Evolutionary conservation across 2,888 invertebrate genomes (phyloP), one percentile per base, ranked within the genome.

Genomic region (Eucera pruinosa): DNA sequence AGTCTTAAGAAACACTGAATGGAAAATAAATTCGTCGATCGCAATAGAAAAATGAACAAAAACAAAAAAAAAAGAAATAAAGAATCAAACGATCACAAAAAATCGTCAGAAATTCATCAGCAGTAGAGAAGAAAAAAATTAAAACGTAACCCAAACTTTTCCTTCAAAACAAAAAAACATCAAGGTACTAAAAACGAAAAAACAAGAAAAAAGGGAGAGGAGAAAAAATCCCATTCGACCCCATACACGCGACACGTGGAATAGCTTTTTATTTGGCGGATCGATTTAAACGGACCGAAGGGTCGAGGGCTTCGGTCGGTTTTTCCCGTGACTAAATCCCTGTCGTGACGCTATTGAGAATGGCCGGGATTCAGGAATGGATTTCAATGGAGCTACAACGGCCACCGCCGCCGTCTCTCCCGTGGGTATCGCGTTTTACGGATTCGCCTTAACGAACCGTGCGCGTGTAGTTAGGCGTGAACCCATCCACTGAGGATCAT

Each of bases 391-490:
- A 77, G 61, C 57, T 47, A 27, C 61, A 58, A 48, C 57, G 55
- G n/a, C n/a, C n/a, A n/a, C n/a, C n/a, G n/a, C 55, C 33, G 48
- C 25, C 47, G 64, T 27, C 30, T 52, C 66, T 70, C 78, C 52
- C 72, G n/a, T 33, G 79, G 79, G 79, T 43, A 71, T 69, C 55
- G 62, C 61, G 71, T 68, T 79, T 68, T 60, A 61, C 65, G 68
- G 68, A 78, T 78, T 27, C 65, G 61, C 68, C 72, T 79, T 79
- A 79, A 79, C 78, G 78, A 78, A 78, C 68, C 79, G 77, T 69
- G 47, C 43, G 48, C 54, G 66, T 50, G 76, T 66, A 67, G 66
- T 76, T 76, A 76, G 48, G 70, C 76, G 62, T 70, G 57, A 76
- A 70, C 62, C 41, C 52, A 62, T 67, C 58, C 70, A 41, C 55